phyloP scores from a whole-genome alignment of 2,888 invertebrate genomes.

The Drosophila melanosoma region DNA sequence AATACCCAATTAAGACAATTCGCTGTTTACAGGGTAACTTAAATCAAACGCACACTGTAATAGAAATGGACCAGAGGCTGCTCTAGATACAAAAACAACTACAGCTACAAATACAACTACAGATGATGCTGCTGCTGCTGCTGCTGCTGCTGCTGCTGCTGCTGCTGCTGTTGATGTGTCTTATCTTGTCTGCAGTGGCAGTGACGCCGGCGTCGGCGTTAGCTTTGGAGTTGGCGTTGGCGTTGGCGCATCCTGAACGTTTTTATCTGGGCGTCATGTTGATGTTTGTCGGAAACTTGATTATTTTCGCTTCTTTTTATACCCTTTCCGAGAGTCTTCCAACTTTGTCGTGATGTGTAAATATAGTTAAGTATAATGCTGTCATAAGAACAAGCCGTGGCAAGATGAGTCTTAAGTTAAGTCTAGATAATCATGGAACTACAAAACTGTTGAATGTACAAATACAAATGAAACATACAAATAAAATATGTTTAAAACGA shows the following conservation, averaged over 20 bases:
- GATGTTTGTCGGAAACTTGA: slow-evolving; percentile 81
- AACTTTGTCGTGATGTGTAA: neutral
- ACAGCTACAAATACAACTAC: slow-evolving; percentile 26
- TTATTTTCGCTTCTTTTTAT: slow-evolving; percentile 69
- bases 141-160: neutral
- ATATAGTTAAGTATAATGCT: neutral
- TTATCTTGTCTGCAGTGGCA: slow-evolving; percentile 75
- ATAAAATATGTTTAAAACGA: neutral
- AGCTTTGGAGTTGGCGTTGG: slow-evolving; percentile 9
- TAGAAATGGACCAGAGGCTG: slow-evolving; percentile 61
- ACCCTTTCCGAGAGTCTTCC: neutral
- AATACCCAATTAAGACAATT: neutral
- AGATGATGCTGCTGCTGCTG: neutral
- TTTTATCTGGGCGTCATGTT: slow-evolving; percentile 82
- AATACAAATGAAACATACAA: neutral
- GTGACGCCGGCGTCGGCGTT: slow-evolving; percentile 38
- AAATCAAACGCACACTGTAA: slow-evolving; percentile 56
- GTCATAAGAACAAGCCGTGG: neutral
- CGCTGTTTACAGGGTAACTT: slow-evolving; percentile 32
- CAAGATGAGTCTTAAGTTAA: neutral
- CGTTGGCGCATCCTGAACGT: slow-evolving; percentile 76
- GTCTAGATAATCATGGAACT: too few species aligned
- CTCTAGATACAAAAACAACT: slow-evolving; percentile 22
- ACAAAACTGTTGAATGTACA: neutral
- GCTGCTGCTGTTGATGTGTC: slow-evolving; percentile 64